Evolutionary conservation across 2,888 invertebrate genomes (phyloP), one percentile per base, ranked within the genome.

Genomic region (Myathropa florea): DNA sequence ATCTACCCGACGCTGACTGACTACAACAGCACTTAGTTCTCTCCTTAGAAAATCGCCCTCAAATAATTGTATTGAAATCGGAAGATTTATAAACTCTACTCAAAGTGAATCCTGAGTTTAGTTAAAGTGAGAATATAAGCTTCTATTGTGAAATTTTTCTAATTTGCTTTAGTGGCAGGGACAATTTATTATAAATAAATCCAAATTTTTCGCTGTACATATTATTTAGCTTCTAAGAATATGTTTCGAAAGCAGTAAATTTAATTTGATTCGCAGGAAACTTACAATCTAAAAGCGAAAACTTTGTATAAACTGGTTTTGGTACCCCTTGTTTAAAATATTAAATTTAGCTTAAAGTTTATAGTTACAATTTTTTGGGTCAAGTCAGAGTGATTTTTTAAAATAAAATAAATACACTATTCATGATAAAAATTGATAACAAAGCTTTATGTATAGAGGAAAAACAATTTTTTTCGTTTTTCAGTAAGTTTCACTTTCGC

Each of bases 401-500:
- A 46, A 46, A 18, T 46, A 46, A 46, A 18, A 33, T 9, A 33
- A 18, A 18, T 4, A 46, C 18, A 4, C 18, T 18, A 18, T 46
- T 46, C 18, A 18, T 46, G 46, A 46, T 46, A 18, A 46, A 46
- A 46, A 46, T 46, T 46, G 46, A 46, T 46, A 46, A 46, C 23
- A 71, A 80, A 88, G 85, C 88, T 88, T 79, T 88, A 80, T 68
- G 88, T 88, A 90, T 18, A 61, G n/a, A 39, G 61, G 24, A 53
- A 60, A 28, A 36, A 23, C 71, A 80, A 75, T 64, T 71, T 70
- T 84, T 76, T 59, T 55, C 55, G 70, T 59, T 89, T 88, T 88
- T 88, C 82, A 89, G 89, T 88, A 88, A 91, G 91, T 91, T 91
- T 91, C 91, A 91, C 92, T 92, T 92, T 92, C 92, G 91, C 90